These are phyloP conservation scores for Hyposoter didymator DNA, from an alignment of 2,888 invertebrate species.

Conservation along the genomic window DNA sequence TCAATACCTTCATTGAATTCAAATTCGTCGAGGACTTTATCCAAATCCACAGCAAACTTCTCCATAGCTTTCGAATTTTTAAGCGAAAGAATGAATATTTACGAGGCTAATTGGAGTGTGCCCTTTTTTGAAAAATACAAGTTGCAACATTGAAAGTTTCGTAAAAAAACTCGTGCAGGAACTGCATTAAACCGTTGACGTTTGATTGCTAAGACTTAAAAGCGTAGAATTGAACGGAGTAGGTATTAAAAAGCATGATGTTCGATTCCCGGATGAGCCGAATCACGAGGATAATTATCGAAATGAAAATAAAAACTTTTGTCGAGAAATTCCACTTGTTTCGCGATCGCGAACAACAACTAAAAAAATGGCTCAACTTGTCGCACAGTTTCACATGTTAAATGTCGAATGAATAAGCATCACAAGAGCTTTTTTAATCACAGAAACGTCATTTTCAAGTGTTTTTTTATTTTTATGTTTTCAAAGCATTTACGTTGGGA, in stretches of 20 bases:
- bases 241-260: background rate
- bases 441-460: conserved; percentile 39
- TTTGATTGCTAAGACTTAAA: background rate
- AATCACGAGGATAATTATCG: background rate
- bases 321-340: background rate
- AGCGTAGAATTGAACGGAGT: background rate
- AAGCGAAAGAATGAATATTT: background rate
- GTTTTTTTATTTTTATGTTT: conserved; percentile 9
- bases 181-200: background rate
- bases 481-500: conserved; percentile 41
- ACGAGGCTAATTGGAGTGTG: background rate
- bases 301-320: background rate
- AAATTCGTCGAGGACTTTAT: conserved; percentile 93
- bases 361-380: background rate
- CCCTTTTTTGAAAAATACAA: background rate
- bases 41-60: conserved; percentile 90
- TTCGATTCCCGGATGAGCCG: background rate
- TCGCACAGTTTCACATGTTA: conserved; percentile 25
- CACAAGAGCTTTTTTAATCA: conserved; percentile 29
- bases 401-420: conserved; percentile 13
- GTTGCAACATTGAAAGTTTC: conserved; percentile 5
- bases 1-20: conserved; percentile 89
- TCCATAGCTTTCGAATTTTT: conserved; percentile 83
- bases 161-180: background rate
- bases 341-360: background rate